Evolutionary conservation across 2,888 invertebrate genomes (phyloP), one percentile per base, ranked within the genome.

Genomic region (Drosophila nr. perissopoda): DNA sequence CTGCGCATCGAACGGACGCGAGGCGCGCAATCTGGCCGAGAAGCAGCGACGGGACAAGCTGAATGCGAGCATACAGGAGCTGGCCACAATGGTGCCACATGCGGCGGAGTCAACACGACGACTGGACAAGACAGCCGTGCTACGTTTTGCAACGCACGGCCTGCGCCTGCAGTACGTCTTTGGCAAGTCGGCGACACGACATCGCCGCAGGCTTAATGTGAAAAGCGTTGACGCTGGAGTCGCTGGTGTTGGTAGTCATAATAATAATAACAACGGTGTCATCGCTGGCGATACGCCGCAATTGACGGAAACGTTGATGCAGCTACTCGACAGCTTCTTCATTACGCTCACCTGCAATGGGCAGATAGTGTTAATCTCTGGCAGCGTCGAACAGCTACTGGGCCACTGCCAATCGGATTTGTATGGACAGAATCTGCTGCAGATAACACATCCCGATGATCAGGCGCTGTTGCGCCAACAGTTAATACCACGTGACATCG

Each of bases 31-130:
- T 92, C 95, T 96, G 91, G 98, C 98, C 10, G 98, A 99, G 93
- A 98, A 98, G 93, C 96, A 97, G 92, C 95, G 98, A 25, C 95
- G 98, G 65, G 98, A 98, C 93, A 97, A 97, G 92, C 95, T 98
- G 82, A 98, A 98, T 93, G 95, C 95, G 46, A 96, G 96, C 92
- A 97, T 99, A 85, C 95, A 95, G 66, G 96, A 97, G 92, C 94
- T 99, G 93, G 96, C 97, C 67, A 94, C 95, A 51, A 94, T 98
- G 89, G 95, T 98, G 75, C 97, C 98, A 25, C 95, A 97, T 92
- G 96, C 98, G 51, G 95, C 96, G 33, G 95, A 95, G 89, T 96
- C 97, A 72, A 95, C 96, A 59, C 96, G 97, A 78, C 96, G 97
- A 88, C 95, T 98, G 90, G 98, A 98, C 93, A 98, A 98, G 94